Conservation (phyloP, 2,888 invertebrate genomes). For the Rhagonycha lutea region DNA sequence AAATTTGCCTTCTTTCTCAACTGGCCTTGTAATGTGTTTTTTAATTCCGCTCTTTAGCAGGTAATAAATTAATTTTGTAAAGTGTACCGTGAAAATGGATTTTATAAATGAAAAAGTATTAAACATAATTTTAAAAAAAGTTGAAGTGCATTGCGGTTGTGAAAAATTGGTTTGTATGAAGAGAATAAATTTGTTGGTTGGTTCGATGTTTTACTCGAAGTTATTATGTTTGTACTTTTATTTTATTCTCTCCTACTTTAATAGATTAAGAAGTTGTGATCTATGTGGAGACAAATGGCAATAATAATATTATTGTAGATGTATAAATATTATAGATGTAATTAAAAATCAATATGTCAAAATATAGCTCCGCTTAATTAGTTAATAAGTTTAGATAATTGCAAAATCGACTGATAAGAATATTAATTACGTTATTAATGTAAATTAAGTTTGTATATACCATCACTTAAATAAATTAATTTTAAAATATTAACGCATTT, state of each 20-base stretch:
- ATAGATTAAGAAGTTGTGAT: conserved; percentile 20
- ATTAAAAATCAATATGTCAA: conserved; percentile 1
- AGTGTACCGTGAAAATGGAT: conserved; percentile 9
- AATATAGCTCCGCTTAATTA: conserved; percentile 3
- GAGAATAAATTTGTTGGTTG: not conserved
- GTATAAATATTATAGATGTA: conserved; percentile 6
- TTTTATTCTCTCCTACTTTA: not conserved
- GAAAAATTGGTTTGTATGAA: not conserved
- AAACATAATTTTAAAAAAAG: conserved; percentile 2
- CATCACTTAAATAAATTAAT: not conserved
- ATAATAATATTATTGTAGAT: conserved; percentile 16
- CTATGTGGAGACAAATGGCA: conserved; percentile 23
- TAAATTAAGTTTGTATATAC: not conserved
- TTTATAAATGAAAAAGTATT: conserved; percentile 1
- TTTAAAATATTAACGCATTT: not conserved
- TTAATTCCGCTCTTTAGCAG: conserved; percentile 21
- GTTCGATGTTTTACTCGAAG: not conserved
- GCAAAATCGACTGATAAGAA: conserved; percentile 1
- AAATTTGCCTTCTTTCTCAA: conserved; percentile 7
- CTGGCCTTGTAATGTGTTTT: conserved; percentile 11
- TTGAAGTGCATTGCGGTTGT: conserved; percentile 1
- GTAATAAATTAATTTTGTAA: conserved; percentile 20
- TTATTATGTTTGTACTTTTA: not conserved
- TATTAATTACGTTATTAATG: not conserved
- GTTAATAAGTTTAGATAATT: conserved; percentile 2